Percentiles rank a stretch among this genome's conserved stretches.
Evolutionary conservation across 2,113 vertebrate species (phyloP).

Genomic region (Melanotaenia duboulayi): DNA sequence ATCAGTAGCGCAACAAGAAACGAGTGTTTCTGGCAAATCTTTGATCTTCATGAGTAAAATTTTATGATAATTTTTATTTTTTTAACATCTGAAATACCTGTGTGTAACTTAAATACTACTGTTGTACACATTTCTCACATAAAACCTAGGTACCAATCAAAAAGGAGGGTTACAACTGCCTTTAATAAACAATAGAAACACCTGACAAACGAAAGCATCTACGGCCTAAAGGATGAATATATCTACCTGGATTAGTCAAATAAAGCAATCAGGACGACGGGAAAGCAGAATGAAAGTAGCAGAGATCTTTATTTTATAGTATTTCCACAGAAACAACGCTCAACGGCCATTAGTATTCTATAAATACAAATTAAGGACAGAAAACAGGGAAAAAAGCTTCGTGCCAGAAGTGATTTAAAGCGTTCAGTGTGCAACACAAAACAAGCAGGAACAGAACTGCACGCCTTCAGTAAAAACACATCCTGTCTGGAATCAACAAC

Average conservation of each 20-base stretch:
- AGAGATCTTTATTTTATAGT: constrained; percentile 12
- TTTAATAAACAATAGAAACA: too few relatives aligned
- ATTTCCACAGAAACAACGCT: constrained; percentile 60
- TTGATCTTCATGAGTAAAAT: background rate
- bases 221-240: background rate
- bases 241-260: background rate
- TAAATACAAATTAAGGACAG: background rate
- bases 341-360: constrained; percentile 7
- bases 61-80: too few relatives aligned
- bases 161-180: background rate
- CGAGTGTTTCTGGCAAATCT: background rate
- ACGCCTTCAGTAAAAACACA: background rate
- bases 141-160: background rate
- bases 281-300: background rate
- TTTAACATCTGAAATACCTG: too few relatives aligned
- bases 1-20: background rate
- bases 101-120: background rate
- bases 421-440: background rate
- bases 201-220: background rate
- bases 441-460: background rate
- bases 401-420: constrained; percentile 32
- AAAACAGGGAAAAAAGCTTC: constrained; percentile 13
- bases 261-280: background rate
- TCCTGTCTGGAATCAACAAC: background rate
- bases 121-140: background rate